Percentiles rank a stretch among this genome's conserved stretches.
phyloP scores from a whole-genome alignment of 2,888 invertebrate genomes.

The Sinohyriopsis cumingii region DNA sequence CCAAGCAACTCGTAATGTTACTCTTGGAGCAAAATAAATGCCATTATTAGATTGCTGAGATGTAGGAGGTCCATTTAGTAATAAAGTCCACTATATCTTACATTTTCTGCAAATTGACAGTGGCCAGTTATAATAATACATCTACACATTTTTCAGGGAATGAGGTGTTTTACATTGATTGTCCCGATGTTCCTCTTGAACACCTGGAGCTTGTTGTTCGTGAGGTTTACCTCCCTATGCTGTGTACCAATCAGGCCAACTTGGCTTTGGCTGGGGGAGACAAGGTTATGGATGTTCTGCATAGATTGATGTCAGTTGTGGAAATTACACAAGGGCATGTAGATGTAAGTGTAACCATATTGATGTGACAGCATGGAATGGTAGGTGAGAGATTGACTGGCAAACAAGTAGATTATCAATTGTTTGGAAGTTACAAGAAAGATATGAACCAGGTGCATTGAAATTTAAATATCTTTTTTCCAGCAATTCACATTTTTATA shows the following conservation, averaged over 20 bases:
- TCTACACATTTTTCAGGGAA: slow-evolving; percentile 53
- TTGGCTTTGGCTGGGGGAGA: slow-evolving; percentile 63
- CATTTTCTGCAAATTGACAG: neutral
- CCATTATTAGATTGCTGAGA: too few relatives aligned
- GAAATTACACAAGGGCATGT: slow-evolving; percentile 69
- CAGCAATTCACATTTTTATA: too few relatives aligned
- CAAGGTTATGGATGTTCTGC: slow-evolving; percentile 70
- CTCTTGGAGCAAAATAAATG: too few relatives aligned
- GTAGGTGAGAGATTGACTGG: neutral
- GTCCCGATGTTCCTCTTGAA: slow-evolving; percentile 61
- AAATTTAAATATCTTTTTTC: too few relatives aligned
- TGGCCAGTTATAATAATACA: neutral
- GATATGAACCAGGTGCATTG: neutral
- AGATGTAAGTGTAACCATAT: slow-evolving; percentile 46
- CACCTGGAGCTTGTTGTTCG: slow-evolving; percentile 67
- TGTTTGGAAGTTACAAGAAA: neutral
- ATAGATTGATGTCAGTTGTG: slow-evolving; percentile 69
- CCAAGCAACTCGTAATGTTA: too few relatives aligned
- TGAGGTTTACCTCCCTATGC: slow-evolving; percentile 70
- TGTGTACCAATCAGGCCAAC: slow-evolving; percentile 64
- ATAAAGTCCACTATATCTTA: neutral
- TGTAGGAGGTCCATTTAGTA: too few relatives aligned
- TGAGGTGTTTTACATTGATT: slow-evolving; percentile 70
- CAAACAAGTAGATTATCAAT: neutral
- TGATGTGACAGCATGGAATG: neutral